phyloP scores from a whole-genome alignment of 2,888 invertebrate genomes.

The Odontocerum albicorne region DNA sequence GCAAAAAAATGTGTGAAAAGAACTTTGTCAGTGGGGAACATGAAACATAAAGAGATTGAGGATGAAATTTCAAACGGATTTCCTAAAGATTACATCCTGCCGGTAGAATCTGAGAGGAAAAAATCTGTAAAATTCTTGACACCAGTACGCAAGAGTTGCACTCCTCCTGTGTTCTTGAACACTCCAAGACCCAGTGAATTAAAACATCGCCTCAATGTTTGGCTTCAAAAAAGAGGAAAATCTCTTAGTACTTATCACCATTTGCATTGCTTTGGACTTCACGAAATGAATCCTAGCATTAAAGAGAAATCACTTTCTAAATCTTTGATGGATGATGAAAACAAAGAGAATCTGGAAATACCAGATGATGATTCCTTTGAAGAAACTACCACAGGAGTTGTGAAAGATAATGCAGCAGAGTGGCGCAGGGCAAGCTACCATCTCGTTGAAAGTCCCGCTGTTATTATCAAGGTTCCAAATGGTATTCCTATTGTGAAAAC shows the following conservation, averaged over 20 bases:
- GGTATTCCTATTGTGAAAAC: not conserved
- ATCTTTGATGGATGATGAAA: conserved; percentile 45
- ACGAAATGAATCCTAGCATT: not conserved
- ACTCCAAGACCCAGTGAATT: conserved; percentile 51
- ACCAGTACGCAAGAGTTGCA: conserved; percentile 39
- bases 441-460: conserved; percentile 45
- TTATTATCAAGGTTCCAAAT: not conserved
- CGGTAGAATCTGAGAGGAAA: conserved; percentile 51
- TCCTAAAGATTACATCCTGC: conserved; percentile 40
- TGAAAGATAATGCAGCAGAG: conserved; percentile 36
- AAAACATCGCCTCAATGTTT: conserved; percentile 49
- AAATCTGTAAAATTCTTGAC: conserved; percentile 49
- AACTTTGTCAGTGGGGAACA: conserved; percentile 48
- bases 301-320: not conserved
- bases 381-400: conserved; percentile 45
- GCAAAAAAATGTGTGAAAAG: conserved; percentile 48
- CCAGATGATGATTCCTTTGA: conserved; percentile 49
- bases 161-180: conserved; percentile 42
- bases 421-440: conserved; percentile 36
- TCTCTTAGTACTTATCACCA: conserved; percentile 54
- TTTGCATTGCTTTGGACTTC: conserved; percentile 56
- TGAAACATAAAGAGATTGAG: conserved; percentile 27
- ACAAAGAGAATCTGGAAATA: conserved; percentile 56
- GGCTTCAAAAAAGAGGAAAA: conserved; percentile 57
- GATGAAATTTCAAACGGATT: conserved; percentile 21